These are phyloP conservation scores for Epinephelus awoara DNA, from an alignment of 2,797 vertebrate species.

Conservation along the genomic window DNA sequence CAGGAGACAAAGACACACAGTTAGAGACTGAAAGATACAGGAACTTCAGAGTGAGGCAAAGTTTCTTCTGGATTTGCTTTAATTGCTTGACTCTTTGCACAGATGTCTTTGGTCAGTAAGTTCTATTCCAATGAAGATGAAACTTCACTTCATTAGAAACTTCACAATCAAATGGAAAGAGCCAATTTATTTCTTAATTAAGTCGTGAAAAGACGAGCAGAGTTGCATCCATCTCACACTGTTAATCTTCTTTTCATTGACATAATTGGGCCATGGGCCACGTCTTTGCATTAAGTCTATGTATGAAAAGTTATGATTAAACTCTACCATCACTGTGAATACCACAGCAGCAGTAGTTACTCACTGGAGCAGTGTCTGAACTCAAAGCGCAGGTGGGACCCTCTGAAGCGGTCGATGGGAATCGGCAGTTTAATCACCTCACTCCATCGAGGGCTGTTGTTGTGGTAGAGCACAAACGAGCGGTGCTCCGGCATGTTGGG, in stretches of 20 bases:
- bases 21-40: too few species aligned
- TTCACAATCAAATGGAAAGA: too few species aligned
- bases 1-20: neutral
- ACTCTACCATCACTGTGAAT: too few species aligned
- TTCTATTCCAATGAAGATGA: neutral
- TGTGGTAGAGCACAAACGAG: constrained; percentile 98
- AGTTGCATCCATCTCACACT: neutral
- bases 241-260: neutral
- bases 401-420: constrained; percentile 96
- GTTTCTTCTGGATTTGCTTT: neutral
- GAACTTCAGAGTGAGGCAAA: neutral
- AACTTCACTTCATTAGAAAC: neutral
- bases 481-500: constrained; percentile 92
- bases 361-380: constrained; percentile 99
- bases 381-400: constrained; percentile 98
- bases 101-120: neutral
- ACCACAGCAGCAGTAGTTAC: constrained; percentile 32
- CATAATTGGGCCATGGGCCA: neutral
- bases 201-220: neutral
- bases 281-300: neutral
- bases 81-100: neutral
- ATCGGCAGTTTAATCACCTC: constrained; percentile 96
- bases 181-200: too few species aligned
- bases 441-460: constrained; percentile 97
- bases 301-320: too few species aligned